Conservation (phyloP, 2,113 vertebrate species). For the Henicopernis longicauda region DNA sequence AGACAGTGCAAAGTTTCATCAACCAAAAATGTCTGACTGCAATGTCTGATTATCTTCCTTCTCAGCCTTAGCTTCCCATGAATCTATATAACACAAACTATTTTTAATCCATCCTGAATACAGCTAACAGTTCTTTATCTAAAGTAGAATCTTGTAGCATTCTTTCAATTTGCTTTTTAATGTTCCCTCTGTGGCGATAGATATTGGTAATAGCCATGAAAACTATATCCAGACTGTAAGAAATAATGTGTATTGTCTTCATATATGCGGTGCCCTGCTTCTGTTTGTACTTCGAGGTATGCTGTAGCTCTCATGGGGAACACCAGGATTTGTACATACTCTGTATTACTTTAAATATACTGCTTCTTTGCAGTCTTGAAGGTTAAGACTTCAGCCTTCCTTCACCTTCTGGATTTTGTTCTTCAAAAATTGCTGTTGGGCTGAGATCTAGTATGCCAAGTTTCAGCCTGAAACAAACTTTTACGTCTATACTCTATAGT, state of each 20-base stretch:
- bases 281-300: background rate
- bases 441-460: slow-evolving; percentile 26
- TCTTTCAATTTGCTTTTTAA: background rate
- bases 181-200: background rate
- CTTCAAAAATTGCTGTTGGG: slow-evolving; percentile 1
- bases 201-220: background rate
- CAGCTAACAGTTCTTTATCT: background rate
- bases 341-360: background rate
- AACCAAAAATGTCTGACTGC: background rate
- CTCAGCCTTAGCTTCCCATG: background rate
- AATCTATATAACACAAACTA: background rate
- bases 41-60: background rate
- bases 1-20: background rate
- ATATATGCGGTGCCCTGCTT: background rate
- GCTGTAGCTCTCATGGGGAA: background rate
- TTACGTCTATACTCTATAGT: slow-evolving; percentile 14
- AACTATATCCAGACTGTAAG: background rate
- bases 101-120: background rate
- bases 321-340: background rate
- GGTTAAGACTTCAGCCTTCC: background rate
- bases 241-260: background rate
- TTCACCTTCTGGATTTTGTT: background rate
- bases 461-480: slow-evolving; percentile 65
- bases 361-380: background rate
- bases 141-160: background rate